A percentile compares a stretch with the other conserved stretches of the same genome.
phyloP scores from a whole-genome alignment of 2,888 invertebrate genomes.

The Epinotia nisella region DNA sequence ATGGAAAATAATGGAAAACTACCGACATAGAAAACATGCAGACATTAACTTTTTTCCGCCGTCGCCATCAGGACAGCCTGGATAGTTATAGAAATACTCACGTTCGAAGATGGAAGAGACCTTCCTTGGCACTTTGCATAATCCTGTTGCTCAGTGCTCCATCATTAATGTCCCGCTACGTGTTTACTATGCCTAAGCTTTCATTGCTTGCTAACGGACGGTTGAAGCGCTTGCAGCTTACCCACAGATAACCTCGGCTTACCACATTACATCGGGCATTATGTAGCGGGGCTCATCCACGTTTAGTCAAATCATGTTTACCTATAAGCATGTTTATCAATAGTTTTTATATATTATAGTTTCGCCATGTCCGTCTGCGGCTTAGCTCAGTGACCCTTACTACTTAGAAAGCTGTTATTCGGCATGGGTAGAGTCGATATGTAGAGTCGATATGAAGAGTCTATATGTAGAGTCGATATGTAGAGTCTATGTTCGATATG shows the following conservation, averaged over 20 bases:
- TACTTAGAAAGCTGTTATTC: too few relatives aligned
- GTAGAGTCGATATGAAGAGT: too few relatives aligned
- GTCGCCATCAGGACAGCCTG: too few relatives aligned
- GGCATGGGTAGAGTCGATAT: too few relatives aligned
- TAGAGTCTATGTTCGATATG: too few relatives aligned
- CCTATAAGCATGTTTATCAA: not conserved
- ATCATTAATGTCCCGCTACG: constrained; percentile 53
- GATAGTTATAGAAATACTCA: too few relatives aligned
- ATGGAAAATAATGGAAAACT: too few relatives aligned
- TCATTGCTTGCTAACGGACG: constrained; percentile 53
- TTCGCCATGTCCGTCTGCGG: too few relatives aligned
- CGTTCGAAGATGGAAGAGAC: constrained; percentile 7
- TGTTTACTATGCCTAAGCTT: constrained; percentile 49
- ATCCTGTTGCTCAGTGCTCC: constrained; percentile 52
- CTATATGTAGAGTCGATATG: too few relatives aligned
- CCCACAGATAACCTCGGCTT: too few relatives aligned
- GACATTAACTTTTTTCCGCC: not conserved
- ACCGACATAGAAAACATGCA: not conserved
- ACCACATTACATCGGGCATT: constrained; percentile 22
- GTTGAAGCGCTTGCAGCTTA: constrained; percentile 23
- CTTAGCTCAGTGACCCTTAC: too few relatives aligned
- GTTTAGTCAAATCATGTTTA: constrained; percentile 11
- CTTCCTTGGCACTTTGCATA: constrained; percentile 56
- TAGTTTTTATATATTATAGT: too few relatives aligned
- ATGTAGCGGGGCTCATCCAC: not conserved